Evolutionary conservation across 2,113 vertebrate genomes (phyloP).

Genomic region (Chionodraco myersi): DNA sequence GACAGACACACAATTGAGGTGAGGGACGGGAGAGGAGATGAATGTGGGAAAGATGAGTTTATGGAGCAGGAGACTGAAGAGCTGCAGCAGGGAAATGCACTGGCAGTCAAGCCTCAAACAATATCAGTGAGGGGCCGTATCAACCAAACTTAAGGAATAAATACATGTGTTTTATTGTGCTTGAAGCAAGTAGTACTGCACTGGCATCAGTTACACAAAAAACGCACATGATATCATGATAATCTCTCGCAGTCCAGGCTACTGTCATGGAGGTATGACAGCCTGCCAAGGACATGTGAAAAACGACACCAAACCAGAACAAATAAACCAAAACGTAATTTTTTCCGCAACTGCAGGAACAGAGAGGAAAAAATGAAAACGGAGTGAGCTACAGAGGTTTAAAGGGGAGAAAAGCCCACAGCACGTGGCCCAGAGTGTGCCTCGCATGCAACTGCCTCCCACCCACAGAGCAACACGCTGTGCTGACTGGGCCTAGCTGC

Average conservation of each 20-base stretch:
- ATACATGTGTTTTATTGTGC: no score
- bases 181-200: constrained; percentile 19
- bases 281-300: constrained; percentile 78
- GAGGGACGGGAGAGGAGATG: constrained; percentile 25
- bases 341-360: constrained; percentile 70
- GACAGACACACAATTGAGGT: constrained; percentile 54
- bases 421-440: constrained; percentile 73
- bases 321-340: constrained; percentile 79
- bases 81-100: constrained; percentile 49
- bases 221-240: constrained; percentile 55
- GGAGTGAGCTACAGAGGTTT: constrained; percentile 67
- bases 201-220: constrained; percentile 33
- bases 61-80: constrained; percentile 47
- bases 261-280: constrained; percentile 77
- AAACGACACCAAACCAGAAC: constrained; percentile 80
- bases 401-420: constrained; percentile 64
- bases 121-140: constrained; percentile 38
- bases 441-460: constrained; percentile 76
- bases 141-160: no score
- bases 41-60: constrained; percentile 50
- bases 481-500: constrained; percentile 31
- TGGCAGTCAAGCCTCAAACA: constrained; percentile 62
- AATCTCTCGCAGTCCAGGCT: constrained; percentile 69
- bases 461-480: constrained; percentile 71
- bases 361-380: constrained; percentile 59